Percentiles rank a stretch among this genome's conserved stretches.
These are phyloP conservation scores for Solen grandis DNA, from an alignment of 1,140 invertebrate genomes.

Conservation along the genomic window DNA sequence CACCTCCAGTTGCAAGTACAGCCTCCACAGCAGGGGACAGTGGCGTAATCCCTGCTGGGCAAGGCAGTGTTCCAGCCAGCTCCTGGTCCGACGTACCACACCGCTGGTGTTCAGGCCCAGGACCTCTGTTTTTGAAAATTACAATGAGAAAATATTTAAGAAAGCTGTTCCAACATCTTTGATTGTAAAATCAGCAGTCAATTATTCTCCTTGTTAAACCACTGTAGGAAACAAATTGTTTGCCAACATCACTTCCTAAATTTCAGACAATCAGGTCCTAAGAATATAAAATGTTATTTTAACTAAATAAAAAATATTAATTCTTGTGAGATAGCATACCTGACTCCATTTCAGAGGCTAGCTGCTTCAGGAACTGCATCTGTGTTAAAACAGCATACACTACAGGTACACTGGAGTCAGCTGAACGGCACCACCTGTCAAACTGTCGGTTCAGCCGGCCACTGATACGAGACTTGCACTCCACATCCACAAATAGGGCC, in stretches of 20 bases:
- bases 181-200: no score
- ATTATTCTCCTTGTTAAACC: no score
- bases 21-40: conserved; percentile 79
- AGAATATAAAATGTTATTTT: no score
- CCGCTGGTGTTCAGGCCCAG: neutral
- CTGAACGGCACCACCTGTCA: conserved; percentile 54
- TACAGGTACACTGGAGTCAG: conserved; percentile 54
- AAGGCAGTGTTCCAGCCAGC: conserved; percentile 74
- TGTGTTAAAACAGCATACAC: conserved; percentile 68
- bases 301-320: no score
- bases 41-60: conserved; percentile 59
- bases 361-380: neutral
- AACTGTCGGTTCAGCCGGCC: conserved; percentile 72
- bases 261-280: no score
- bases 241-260: no score
- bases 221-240: no score
- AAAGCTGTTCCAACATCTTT: no score
- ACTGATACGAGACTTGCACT: conserved; percentile 64
- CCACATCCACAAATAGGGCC: conserved; percentile 65
- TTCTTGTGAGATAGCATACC: no score
- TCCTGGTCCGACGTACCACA: conserved; percentile 49
- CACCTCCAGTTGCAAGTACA: conserved; percentile 78
- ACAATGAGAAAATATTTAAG: no score
- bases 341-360: neutral
- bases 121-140: no score